Base-by-base conservation (phyloP, 1,140 invertebrate species). In the Drosophila tristis region DNA sequence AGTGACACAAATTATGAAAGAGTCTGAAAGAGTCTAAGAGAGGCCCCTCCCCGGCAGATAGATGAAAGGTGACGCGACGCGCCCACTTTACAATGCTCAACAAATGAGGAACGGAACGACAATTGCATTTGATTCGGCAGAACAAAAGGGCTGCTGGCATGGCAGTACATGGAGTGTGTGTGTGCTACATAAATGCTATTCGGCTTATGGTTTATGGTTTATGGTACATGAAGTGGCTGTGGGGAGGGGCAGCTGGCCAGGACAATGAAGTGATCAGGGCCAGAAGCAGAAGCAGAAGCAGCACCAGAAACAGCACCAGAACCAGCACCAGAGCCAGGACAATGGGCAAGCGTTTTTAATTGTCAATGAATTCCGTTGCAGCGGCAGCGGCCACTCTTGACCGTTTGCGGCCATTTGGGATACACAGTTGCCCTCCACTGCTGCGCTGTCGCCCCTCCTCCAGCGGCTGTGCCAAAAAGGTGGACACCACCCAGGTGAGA, bases 1-100 rank as follows among this genome's bases (percentile, higher is more conserved):
- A 70, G 80, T 80, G 81, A 78, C 82, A 82, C 58, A 74, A 86
- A 86, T 87, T 86, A 86, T 86, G 81, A 86, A 86, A 87, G 82
- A 87, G 74, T 53, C 62, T 86, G 81, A 86, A 86, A 87, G 82
- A 87, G 74, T 56, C 62, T n/a, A n/a, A n/a, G n/a, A n/a, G n/a
- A n/a, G 16, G 16, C 16, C 2, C 23, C 23, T 20, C 42, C 51
- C 56, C 42, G 6, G 35, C 25, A 16, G 54, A 31, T 29, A 78
- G 48, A 86, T 86, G 82, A 86, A 86, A 86, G 81, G 78, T 78
- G 80, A 76, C 4, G 4, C 57, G 74, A 80, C 78, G 82, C 84
- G 82, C 82, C 82, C 82, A 86, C 82, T 86, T 64, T 57, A 56
- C 57, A 73, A 50, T 53, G 35, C 26, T n/a, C 47, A 57, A 74